Conservation (phyloP, 2,797 vertebrate species). For the Ctenochaetus hawaiiensis region DNA sequence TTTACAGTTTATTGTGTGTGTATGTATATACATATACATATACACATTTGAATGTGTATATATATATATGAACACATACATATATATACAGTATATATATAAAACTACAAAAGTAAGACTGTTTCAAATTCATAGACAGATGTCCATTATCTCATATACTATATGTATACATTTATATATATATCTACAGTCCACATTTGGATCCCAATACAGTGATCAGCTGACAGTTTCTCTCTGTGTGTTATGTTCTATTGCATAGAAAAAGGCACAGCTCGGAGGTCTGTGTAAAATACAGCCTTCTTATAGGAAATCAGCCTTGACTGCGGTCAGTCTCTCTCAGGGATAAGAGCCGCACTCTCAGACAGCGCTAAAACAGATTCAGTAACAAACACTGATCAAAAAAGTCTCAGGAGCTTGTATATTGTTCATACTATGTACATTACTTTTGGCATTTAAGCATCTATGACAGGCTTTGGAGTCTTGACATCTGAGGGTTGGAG, state of each 20-base stretch:
- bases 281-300: conserved; percentile 88
- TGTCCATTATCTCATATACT: conserved; percentile 82
- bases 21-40: conserved; percentile 79
- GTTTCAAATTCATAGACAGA: conserved; percentile 96
- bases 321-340: conserved; percentile 42
- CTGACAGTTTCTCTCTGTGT: conserved; percentile 81
- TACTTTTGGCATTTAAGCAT: conserved; percentile 85
- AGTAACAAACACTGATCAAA: conserved; percentile 78
- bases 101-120: conserved; percentile 99
- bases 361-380: conserved; percentile 70
- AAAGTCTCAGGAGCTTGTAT: conserved; percentile 75
- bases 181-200: conserved; percentile 92
- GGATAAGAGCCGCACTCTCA: conserved; percentile 22
- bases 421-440: conserved; percentile 81
- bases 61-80: conserved; percentile 88
- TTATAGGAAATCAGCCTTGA: conserved; percentile 59
- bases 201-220: conserved; percentile 94
- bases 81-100: conserved; percentile 91
- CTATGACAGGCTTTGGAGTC: conserved; percentile 85
- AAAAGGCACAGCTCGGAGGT: conserved; percentile 99
- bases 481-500: conserved; percentile 82
- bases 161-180: conserved; percentile 10
- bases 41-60: conserved; percentile 87
- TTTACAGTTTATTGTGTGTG: conserved; percentile 78
- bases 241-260: conserved; percentile 98